These are phyloP conservation scores for Apamea crenata DNA, from an alignment of 2,888 invertebrate species.

Conservation along the genomic window DNA sequence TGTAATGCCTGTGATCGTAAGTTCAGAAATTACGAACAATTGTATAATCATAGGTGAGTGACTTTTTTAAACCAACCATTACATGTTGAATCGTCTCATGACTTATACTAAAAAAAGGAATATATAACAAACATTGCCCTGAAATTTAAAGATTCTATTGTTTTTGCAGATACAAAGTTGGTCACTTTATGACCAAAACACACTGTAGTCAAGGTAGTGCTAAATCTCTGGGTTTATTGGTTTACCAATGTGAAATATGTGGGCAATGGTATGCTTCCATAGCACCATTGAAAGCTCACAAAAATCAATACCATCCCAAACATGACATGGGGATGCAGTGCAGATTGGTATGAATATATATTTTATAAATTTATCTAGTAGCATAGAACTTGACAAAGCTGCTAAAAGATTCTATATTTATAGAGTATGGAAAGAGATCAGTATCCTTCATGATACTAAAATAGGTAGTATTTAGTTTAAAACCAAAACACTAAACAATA, in stretches of 20 bases:
- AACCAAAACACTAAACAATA: not conserved
- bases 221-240: constrained; percentile 72
- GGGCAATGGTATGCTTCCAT: constrained; percentile 79
- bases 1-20: constrained; percentile 88
- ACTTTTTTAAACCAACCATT: not conserved
- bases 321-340: constrained; percentile 72
- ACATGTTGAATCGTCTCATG: not conserved
- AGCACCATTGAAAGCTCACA: constrained; percentile 79
- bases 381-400: not conserved
- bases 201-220: constrained; percentile 69
- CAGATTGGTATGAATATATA: constrained; percentile 69
- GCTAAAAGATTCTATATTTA: not conserved
- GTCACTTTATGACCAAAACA: constrained; percentile 83
- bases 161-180: constrained; percentile 83
- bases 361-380: constrained; percentile 5
- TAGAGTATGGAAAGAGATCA: not conserved
- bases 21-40: constrained; percentile 86
- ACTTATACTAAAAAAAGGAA: not conserved
- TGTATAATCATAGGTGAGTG: constrained; percentile 86
- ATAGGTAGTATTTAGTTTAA: not conserved
- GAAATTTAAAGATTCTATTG: constrained; percentile 7
- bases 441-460: not conserved
- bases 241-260: constrained; percentile 88
- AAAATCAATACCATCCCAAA: constrained; percentile 79
- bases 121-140: not conserved